Conservation (phyloP, 2,113 vertebrate genomes). For the Saguinus midas region DNA sequence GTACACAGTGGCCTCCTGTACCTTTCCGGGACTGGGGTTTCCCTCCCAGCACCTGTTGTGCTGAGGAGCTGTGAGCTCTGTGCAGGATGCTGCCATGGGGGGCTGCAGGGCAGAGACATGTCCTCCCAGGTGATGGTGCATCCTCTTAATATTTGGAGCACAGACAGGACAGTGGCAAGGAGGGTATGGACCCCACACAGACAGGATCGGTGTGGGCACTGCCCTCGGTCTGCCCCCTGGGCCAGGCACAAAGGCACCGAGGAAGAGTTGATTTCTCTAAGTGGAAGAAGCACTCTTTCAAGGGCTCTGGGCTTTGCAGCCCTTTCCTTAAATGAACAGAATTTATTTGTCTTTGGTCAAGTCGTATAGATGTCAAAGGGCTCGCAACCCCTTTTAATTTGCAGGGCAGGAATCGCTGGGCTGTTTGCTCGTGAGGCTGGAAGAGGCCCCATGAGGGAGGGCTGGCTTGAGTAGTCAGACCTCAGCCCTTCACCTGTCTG, state of each 20-base stretch:
- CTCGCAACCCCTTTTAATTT: background rate
- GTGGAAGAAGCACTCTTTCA: background rate
- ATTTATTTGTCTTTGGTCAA: background rate
- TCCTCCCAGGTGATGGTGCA: background rate
- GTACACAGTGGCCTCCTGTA: too few species aligned
- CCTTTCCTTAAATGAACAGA: background rate
- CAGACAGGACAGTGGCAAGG: fast-evolving
- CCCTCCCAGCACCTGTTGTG: background rate
- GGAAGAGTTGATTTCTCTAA: background rate
- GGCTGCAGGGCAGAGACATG: background rate
- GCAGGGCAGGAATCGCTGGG: background rate
- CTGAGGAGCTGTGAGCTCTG: background rate
- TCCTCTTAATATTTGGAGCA: background rate
- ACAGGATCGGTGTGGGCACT: fast-evolving
- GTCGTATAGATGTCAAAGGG: background rate
- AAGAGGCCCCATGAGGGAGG: background rate
- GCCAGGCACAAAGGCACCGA: background rate
- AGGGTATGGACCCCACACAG: background rate
- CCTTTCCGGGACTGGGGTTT: background rate
- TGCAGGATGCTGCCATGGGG: background rate
- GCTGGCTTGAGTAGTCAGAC: fast-evolving
- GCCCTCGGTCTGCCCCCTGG: fast-evolving
- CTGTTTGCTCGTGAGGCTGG: background rate
- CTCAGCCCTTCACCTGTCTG: background rate
- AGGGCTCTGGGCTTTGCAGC: background rate